Evolutionary conservation across 2,888 invertebrate species (phyloP), one percentile per base, ranked within the genome.

Genomic region (Rhyacophila evoluta): DNA sequence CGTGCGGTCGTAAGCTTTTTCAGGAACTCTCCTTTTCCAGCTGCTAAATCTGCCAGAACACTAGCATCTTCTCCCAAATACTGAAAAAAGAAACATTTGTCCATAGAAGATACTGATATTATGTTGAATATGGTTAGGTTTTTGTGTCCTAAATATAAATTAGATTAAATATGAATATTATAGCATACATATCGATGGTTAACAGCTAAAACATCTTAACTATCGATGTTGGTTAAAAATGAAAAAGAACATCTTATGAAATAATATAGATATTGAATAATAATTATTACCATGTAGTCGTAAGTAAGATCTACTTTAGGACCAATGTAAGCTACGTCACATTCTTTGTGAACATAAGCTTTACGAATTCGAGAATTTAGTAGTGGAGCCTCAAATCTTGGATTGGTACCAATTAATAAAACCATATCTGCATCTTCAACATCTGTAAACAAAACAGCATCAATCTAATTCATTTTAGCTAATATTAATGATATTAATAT

Each of bases 321-420:
- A 8, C 99, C 99, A 84, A 99, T 92, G 38, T 97, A 87, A 0
- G 95, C 98, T 67, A 99, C 89, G 81, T 93, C 91, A 15, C 95
- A 91, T 86, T 99, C 98, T 86, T 96, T 97, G 86, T 98, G 97
- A n/a, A 99, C 91, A 89, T 95, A 99, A 79, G 95, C 93, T 88
- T 99, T 99, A 79, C 99, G 93, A 82, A 99, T 93, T 84, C 99
- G 93, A 0, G 99, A 95, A 88, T 99, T 99, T 79, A 99, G 90
- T 33, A 99, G 89, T 0, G 99, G 98, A 41, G 99, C 99, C 89
- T 99, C 99, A 86, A 95, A 97, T 74, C 99, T 93, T 0, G 98
- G 97, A 90, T 99, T 99, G 0, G 98, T 98, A 76, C 99, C 99
- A 84, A 99, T 93, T 74, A 99, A 89, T 0, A 99, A 89, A 19